Conservation (phyloP, 2,797 vertebrate genomes). For the Cryptoblepharus egeriae region DNA sequence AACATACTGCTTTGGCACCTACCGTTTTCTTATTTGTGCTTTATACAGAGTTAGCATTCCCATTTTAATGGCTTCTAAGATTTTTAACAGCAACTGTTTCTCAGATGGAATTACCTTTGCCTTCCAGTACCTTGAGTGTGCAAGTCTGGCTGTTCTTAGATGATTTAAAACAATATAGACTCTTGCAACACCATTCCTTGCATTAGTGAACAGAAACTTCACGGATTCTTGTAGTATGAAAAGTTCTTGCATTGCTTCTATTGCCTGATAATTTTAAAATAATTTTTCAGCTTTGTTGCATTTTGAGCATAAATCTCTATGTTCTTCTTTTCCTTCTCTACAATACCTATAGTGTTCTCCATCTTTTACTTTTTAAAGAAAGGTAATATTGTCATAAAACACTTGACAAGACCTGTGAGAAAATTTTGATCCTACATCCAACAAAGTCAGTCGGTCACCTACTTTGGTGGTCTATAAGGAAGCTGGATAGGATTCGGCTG, state of each 20-base stretch:
- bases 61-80: constrained; percentile 1
- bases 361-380: not conserved
- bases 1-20: constrained; percentile 14
- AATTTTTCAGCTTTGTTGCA: not conserved
- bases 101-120: not conserved
- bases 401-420: too few relatives aligned
- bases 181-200: not conserved
- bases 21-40: constrained; percentile 24
- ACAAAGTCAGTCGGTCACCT: too few relatives aligned
- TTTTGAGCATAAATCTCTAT: not conserved
- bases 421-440: too few relatives aligned
- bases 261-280: too few relatives aligned
- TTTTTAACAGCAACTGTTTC: not conserved
- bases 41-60: constrained; percentile 11
- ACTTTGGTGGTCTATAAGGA: too few relatives aligned
- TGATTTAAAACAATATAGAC: not conserved
- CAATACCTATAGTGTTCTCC: not conserved
- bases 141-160: constrained; percentile 2
- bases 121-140: not conserved
- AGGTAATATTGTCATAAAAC: not conserved
- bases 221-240: too few relatives aligned
- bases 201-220: constrained; percentile 2
- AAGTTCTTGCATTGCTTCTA: not conserved
- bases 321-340: not conserved
- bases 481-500: too few relatives aligned